These are phyloP conservation scores for Amblyteles armatorius DNA, from an alignment of 2,888 invertebrate species.

Conservation along the genomic window DNA sequence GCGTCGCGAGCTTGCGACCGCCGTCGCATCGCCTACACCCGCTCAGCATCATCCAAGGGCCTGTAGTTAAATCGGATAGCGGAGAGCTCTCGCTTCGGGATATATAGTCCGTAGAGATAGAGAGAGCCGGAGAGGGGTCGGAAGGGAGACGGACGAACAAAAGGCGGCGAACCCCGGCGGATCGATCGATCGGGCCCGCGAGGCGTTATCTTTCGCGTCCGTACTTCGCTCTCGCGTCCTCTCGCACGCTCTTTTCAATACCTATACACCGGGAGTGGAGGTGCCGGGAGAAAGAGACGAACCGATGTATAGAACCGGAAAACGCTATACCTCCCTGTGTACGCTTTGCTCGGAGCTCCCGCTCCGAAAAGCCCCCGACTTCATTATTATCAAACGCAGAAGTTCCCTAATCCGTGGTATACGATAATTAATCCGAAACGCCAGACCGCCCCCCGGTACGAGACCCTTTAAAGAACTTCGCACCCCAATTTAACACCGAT, in stretches of 20 bases:
- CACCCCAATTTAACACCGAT: slow-evolving; percentile 56
- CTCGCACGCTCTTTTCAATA: slow-evolving; percentile 53
- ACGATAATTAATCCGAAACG: slow-evolving; percentile 64
- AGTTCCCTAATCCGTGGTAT: slow-evolving; percentile 63
- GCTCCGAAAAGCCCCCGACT: slow-evolving; percentile 36
- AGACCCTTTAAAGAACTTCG: slow-evolving; percentile 52
- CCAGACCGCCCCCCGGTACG: background rate
- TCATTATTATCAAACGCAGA: slow-evolving; percentile 60
- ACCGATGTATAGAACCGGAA: slow-evolving; percentile 25
- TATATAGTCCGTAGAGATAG: slow-evolving; percentile 20
- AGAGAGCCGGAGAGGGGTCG: slow-evolving; percentile 27
- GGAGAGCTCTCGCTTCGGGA: slow-evolving; percentile 18
- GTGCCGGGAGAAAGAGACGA: slow-evolving; percentile 45
- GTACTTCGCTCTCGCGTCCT: slow-evolving; percentile 68
- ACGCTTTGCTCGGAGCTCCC: slow-evolving; percentile 38
- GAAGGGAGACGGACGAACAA: slow-evolving; percentile 76
- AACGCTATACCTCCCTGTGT: slow-evolving; percentile 41
- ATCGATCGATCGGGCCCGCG: slow-evolving; percentile 80
- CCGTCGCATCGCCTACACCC: slow-evolving; percentile 61
- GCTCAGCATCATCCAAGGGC: slow-evolving; percentile 66
- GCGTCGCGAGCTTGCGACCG: slow-evolving; percentile 67
- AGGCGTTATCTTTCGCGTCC: slow-evolving; percentile 82
- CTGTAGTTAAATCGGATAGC: slow-evolving; percentile 80
- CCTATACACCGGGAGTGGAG: slow-evolving; percentile 32
- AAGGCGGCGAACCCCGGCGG: slow-evolving; percentile 75